These are phyloP conservation scores for Bubalus kerabau DNA, from an alignment of 2,113 vertebrate species.

Conservation along the genomic window DNA sequence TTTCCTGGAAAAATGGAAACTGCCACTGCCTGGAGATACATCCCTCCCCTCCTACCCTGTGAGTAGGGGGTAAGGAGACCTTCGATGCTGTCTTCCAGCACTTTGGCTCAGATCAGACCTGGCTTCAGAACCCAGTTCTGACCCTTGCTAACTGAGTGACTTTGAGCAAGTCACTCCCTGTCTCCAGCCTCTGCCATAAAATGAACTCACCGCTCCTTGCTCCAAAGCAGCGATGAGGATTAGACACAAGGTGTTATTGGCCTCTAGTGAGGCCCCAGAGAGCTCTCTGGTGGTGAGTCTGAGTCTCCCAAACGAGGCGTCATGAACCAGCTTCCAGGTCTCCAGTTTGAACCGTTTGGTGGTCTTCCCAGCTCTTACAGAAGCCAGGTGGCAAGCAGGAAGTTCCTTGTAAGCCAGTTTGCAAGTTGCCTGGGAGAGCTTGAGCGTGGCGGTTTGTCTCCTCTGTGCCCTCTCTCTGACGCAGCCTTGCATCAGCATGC, in stretches of 20 bases:
- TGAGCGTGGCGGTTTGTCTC: not conserved
- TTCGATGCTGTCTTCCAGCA: not conserved
- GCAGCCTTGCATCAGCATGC: not conserved
- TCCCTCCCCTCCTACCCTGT: not conserved
- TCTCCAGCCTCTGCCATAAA: not conserved
- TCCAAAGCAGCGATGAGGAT: not conserved
- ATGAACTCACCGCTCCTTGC: not conserved
- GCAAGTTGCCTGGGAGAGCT: not conserved
- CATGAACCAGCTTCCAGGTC: not conserved
- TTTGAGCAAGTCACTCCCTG: not conserved
- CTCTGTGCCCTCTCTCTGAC: not conserved
- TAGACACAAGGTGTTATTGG: not conserved
- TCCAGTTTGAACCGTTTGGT: not conserved
- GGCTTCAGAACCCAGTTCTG: constrained; percentile 7
- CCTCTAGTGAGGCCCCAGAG: not conserved
- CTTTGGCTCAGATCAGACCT: not conserved
- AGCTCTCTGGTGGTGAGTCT: not conserved
- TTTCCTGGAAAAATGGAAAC: not conserved
- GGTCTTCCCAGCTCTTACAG: not conserved
- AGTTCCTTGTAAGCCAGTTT: not conserved
- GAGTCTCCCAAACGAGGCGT: not conserved
- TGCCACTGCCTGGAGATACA: not conserved
- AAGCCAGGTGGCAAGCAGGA: not conserved
- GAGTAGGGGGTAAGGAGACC: not conserved
- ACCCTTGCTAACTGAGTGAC: not conserved